Conservation (phyloP, 2,888 invertebrate species). For the Gymnocheta viridis region DNA sequence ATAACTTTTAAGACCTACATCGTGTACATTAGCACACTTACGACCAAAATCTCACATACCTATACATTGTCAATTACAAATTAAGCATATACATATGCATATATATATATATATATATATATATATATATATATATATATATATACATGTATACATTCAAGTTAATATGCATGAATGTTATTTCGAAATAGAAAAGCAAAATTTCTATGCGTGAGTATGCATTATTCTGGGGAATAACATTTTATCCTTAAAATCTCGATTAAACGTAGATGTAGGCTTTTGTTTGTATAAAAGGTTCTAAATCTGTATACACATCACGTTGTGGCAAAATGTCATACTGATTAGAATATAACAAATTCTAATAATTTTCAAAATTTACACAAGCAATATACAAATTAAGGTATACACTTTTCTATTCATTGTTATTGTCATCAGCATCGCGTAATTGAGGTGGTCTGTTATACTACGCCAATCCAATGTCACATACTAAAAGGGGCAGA, state of each 20-base stretch:
- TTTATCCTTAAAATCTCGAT: conserved; percentile 33
- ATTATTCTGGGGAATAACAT: conserved; percentile 38
- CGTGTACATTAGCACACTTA: not conserved
- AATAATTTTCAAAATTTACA: conserved; percentile 52
- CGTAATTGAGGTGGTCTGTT: conserved; percentile 18
- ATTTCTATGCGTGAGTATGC: conserved; percentile 19
- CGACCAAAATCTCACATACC: not conserved
- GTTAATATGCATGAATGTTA: not conserved
- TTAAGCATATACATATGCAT: conserved; percentile 23
- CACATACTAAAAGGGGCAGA: not conserved
- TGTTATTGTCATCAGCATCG: conserved; percentile 20
- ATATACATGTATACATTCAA: not conserved
- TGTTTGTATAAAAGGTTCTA: conserved; percentile 26
- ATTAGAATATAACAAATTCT: conserved; percentile 64
- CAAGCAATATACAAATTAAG: conserved; percentile 52
- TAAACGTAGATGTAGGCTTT: conserved; percentile 6
- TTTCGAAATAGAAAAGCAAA: conserved; percentile 9
- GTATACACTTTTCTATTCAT: conserved; percentile 23
- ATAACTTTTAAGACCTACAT: not conserved
- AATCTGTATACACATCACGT: conserved; percentile 66
- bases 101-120: conserved; percentile 1
- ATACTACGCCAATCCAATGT: not conserved
- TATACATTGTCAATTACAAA: conserved; percentile 47
- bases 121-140: conserved; percentile 1
- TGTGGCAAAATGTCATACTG: conserved; percentile 63